These are phyloP conservation scores for Erinaceus europaeus DNA, from an alignment of 2,113 vertebrate species.

Conservation along the genomic window DNA sequence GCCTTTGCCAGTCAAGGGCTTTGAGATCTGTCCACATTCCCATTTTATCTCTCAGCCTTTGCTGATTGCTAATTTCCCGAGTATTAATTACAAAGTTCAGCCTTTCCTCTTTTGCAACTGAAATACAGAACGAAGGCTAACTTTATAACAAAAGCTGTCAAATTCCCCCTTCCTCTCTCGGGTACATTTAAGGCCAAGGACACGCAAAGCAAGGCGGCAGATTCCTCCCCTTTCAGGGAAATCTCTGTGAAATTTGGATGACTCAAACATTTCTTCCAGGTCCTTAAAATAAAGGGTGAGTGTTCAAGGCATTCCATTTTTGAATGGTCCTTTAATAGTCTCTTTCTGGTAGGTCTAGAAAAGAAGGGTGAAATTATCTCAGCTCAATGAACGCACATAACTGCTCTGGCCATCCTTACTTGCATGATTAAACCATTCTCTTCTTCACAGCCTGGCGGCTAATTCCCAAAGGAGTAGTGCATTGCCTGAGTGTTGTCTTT, in stretches of 20 bases:
- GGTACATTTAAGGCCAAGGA: conserved; percentile 42
- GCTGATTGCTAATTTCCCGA: conserved; percentile 61
- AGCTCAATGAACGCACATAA: conserved; percentile 11
- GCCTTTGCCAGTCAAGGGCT: not conserved
- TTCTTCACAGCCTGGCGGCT: conserved; percentile 9
- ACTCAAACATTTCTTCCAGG: conserved; percentile 41
- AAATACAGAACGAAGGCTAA: conserved; percentile 62
- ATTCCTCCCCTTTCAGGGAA: conserved; percentile 42
- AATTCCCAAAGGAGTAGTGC: not conserved
- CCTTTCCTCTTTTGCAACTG: conserved; percentile 48
- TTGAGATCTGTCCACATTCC: not conserved
- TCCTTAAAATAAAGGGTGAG: conserved; percentile 62
- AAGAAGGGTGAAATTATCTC: conserved; percentile 51
- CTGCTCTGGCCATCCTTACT: not conserved
- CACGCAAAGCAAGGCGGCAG: conserved; percentile 15
- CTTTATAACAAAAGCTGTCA: conserved; percentile 62
- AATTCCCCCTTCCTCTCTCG: conserved; percentile 17
- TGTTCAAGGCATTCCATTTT: conserved; percentile 55
- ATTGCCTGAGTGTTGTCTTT: not conserved
- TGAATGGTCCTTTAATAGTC: conserved; percentile 39
- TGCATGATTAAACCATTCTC: conserved; percentile 42
- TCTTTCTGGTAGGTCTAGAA: conserved; percentile 44
- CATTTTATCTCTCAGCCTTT: conserved; percentile 11
- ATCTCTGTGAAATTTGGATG: conserved; percentile 56
- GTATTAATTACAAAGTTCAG: conserved; percentile 66